Base-by-base conservation (phyloP, 2,888 invertebrate species). In the Nowickia ferox region DNA sequence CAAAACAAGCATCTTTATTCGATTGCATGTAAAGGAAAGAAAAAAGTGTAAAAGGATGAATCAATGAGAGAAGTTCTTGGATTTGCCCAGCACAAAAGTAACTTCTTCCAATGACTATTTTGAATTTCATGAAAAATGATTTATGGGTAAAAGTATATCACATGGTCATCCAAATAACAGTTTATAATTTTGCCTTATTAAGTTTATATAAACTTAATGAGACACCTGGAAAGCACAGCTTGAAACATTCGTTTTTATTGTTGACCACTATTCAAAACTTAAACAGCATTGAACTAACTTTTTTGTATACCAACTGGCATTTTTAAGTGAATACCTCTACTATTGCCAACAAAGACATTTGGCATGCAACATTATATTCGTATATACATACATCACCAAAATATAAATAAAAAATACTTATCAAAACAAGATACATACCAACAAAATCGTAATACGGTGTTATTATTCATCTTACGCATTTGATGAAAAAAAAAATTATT, bases 381-480 rank as follows among this genome's bases (percentile, higher is more conserved):
- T 78, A 78, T 71, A 61, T 51, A 38, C 69, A 71, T 79, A 71
- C n/a, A 65, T 71, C 44, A 71, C 38, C 15, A 44, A 13, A 40
- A 74, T 40, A 65, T 17, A 61, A 15, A 48, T 0, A 53, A 42
- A 15, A 53, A 30, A 65, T 55, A n/a, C 17, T 53, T 6, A 22
- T 22, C 8, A 42, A 76, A 55, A 76, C 19, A 30, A 61, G 30
- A 57, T 59, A 44, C 46, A 40, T 77, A 66, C 66, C 59, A 72
- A 59, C 48, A 71, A 75, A 79, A 63, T 30, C 19, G 44, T 44
- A 55, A 63, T 69, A 71, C 66, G 65, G 55, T 75, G 75, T 65
- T 78, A 51, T 82, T 75, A 76, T 69, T 75, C 61, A 61, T 82
- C 68, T 76, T 75, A 84, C 71, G 71, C 80, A 84, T 84, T 84